phyloP scores from a whole-genome alignment of 2,113 vertebrate genomes.

The Stegastes partitus region DNA sequence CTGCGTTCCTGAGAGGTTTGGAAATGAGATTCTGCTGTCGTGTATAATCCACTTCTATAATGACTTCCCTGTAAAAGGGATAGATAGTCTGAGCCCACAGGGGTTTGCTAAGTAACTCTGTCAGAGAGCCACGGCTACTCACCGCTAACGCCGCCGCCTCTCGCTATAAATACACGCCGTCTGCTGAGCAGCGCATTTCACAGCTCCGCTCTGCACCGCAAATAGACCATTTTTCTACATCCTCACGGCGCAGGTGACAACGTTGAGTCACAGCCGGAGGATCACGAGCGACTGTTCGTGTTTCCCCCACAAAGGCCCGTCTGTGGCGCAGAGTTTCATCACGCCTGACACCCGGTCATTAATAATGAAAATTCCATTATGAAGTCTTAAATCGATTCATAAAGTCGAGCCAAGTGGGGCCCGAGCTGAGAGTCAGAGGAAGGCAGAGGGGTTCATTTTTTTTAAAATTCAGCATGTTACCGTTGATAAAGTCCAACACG shows the following conservation, averaged over 20 bases:
- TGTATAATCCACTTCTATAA: conserved; percentile 79
- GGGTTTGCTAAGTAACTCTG: conserved; percentile 74
- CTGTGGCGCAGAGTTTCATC: conserved; percentile 32
- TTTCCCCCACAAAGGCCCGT: conserved; percentile 25
- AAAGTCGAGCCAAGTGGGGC: conserved; percentile 35
- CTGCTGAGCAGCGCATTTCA: conserved; percentile 48
- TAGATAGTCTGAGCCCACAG: conserved; percentile 62
- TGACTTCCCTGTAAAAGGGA: conserved; percentile 73
- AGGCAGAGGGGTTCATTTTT: background rate
- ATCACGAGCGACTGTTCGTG: conserved; percentile 1
- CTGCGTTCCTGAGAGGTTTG: conserved; percentile 63
- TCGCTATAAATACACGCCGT: conserved; percentile 64
- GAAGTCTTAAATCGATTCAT: conserved; percentile 47
- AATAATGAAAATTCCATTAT: conserved; percentile 68
- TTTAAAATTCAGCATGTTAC: background rate
- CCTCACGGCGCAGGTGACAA: conserved; percentile 45
- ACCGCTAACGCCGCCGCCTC: conserved; percentile 52
- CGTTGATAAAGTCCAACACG: background rate
- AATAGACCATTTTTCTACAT: conserved; percentile 38
- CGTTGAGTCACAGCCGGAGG: conserved; percentile 9
- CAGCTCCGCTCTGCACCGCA: conserved; percentile 19
- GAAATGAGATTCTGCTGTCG: conserved; percentile 75
- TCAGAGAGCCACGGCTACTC: conserved; percentile 66
- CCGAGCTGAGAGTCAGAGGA: conserved; percentile 37
- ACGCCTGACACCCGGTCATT: conserved; percentile 41